Conservation (phyloP, 1,140 invertebrate species). For the Drosophila pseudoobscura region DNA sequence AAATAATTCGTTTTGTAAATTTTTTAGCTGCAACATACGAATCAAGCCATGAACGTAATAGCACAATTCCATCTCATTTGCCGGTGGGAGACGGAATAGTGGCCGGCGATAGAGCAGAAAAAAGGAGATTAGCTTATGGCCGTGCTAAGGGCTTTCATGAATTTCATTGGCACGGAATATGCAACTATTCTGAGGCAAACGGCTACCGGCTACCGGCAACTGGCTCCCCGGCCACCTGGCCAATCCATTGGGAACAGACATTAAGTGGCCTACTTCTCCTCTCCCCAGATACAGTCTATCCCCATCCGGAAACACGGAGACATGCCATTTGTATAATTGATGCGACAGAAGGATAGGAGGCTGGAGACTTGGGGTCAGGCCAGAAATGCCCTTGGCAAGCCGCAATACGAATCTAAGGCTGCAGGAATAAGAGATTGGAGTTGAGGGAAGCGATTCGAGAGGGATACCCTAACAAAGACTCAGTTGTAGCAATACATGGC, state of each 20-base stretch:
- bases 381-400: conserved; percentile 20
- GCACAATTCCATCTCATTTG: conserved; percentile 55
- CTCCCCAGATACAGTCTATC: too few species aligned
- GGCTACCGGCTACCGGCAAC: too few species aligned
- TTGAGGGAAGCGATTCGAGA: too few species aligned
- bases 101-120: not conserved
- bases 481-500: too few species aligned
- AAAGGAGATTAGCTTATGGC: conserved; percentile 13
- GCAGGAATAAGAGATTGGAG: conserved; percentile 25
- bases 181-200: conserved; percentile 29
- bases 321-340: conserved; percentile 71
- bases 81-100: conserved; percentile 8
- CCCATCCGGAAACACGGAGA: too few species aligned
- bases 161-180: conserved; percentile 76
- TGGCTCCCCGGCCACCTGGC: too few species aligned
- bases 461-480: too few species aligned
- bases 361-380: not conserved
- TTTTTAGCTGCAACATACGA: conserved; percentile 73
- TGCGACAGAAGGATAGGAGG: conserved; percentile 23
- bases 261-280: too few species aligned
- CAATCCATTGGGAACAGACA: too few species aligned
- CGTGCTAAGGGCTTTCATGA: conserved; percentile 41
- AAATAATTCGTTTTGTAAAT: conserved; percentile 74
- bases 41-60: conserved; percentile 56
- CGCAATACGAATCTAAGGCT: conserved; percentile 33